A percentile compares a stretch with the other conserved stretches of the same genome.
Conservation (phyloP, 2,888 invertebrate species). For the Neoitamus cyanurus region DNA sequence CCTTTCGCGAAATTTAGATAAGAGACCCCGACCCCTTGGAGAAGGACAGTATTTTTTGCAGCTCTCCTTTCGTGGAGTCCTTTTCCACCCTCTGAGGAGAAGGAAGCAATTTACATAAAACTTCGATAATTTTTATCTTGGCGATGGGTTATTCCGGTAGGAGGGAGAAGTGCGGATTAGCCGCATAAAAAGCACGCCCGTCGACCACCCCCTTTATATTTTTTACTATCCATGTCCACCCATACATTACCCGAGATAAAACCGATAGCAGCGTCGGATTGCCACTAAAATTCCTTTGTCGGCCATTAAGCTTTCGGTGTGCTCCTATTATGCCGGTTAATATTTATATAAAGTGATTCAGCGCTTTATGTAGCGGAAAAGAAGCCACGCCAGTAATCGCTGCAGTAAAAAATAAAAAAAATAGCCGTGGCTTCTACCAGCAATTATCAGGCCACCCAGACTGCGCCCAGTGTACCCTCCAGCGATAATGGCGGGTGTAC, state of each 20-base stretch:
- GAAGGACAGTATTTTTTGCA: neutral
- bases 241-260: slow-evolving; percentile 32
- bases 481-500: neutral
- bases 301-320: neutral
- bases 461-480: neutral
- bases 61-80: neutral
- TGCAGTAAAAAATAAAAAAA: neutral
- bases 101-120: slow-evolving; percentile 20
- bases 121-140: slow-evolving; percentile 31
- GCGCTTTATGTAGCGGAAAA: slow-evolving; percentile 7
- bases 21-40: neutral
- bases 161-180: slow-evolving; percentile 6
- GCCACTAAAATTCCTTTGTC: slow-evolving; percentile 11
- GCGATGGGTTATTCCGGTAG: neutral
- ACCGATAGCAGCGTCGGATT: slow-evolving; percentile 4
- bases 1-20: slow-evolving; percentile 25
- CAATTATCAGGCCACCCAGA: neutral
- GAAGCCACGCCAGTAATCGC: neutral
- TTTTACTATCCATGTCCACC: slow-evolving; percentile 18
- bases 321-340: neutral
- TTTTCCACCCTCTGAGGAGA: neutral
- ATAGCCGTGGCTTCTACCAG: neutral
- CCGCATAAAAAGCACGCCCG: neutral
- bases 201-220: neutral
- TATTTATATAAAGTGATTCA: slow-evolving; percentile 24